phyloP scores from a whole-genome alignment of 1,140 invertebrate species.

The Palaemon carinicauda region DNA sequence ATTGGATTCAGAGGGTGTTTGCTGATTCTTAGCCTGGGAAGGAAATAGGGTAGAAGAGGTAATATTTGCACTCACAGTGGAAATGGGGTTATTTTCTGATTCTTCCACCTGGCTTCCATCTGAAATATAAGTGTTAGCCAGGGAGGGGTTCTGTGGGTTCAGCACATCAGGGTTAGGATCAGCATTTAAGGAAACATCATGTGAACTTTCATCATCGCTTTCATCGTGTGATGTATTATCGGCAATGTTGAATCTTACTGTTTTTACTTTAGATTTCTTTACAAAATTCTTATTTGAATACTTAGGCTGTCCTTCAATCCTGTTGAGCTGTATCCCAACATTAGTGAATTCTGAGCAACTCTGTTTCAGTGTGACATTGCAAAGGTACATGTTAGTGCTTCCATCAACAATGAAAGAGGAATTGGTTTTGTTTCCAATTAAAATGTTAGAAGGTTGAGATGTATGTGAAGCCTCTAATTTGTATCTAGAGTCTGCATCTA shows the following conservation, averaged over 20 bases:
- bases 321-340: too few relatives aligned
- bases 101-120: neutral
- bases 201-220: neutral
- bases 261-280: neutral
- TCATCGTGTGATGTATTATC: neutral
- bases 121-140: neutral
- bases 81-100: neutral
- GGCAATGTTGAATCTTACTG: constrained; percentile 16
- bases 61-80: neutral
- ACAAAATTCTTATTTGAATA: neutral
- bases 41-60: constrained; percentile 27
- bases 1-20: constrained; percentile 30
- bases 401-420: too few relatives aligned
- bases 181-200: neutral
- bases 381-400: too few relatives aligned
- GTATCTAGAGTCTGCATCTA: too few relatives aligned
- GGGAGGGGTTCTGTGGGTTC: too few relatives aligned
- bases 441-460: too few relatives aligned
- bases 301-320: neutral
- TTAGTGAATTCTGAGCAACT: too few relatives aligned
- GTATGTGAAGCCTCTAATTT: too few relatives aligned
- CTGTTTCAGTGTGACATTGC: too few relatives aligned
- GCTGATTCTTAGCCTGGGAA: constrained; percentile 33
- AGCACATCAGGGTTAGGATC: too few relatives aligned
- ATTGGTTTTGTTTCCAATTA: too few relatives aligned